These are phyloP conservation scores for Meandrina meandrites DNA, from an alignment of 92 coral and sea anemone genomes.

Conservation along the genomic window DNA sequence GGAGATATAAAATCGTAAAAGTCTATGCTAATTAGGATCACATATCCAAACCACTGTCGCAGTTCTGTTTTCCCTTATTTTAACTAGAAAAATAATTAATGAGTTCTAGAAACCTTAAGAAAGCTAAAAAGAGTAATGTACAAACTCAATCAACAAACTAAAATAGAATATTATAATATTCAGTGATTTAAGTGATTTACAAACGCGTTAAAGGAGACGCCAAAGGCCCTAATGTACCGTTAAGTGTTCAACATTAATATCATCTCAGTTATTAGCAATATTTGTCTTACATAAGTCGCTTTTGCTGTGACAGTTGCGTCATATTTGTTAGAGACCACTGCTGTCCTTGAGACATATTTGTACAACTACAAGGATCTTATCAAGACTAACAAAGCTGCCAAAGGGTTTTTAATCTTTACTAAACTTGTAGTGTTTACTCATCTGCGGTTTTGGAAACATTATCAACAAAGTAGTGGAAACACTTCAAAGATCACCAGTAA, in stretches of 20 bases:
- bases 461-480: no score
- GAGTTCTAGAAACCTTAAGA: no score
- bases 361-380: neutral
- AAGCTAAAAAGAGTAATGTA: no score
- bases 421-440: neutral
- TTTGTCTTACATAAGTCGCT: neutral
- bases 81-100: no score
- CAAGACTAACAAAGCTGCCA: neutral
- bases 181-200: neutral
- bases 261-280: neutral
- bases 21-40: no score
- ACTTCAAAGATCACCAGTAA: no score
- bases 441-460: no score
- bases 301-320: neutral
- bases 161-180: no score
- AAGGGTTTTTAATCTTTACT: neutral
- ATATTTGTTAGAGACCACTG: neutral
- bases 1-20: no score
- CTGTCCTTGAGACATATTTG: neutral
- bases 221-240: neutral
- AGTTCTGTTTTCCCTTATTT: no score
- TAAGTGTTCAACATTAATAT: neutral
- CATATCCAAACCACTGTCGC: no score
- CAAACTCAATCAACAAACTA: no score
- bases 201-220: neutral